Base-by-base conservation (phyloP, 1,140 invertebrate species). In the Augochlora pura region DNA sequence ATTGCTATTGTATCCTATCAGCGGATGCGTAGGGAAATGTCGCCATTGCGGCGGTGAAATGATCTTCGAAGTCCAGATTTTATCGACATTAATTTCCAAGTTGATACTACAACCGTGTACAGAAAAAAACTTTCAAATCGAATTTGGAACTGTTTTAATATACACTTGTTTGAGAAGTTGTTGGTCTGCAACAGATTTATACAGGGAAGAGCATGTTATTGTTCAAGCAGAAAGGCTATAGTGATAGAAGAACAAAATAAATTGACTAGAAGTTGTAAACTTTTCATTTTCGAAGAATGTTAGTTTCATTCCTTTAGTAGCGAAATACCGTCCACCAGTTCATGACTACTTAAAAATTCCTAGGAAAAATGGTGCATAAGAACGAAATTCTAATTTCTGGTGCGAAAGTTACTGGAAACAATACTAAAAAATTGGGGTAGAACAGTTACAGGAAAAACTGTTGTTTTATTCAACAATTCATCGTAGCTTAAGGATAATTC, bases 151-250 rank as follows among this genome's bases (percentile, higher is more conserved):
- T 42, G 95, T 97, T 12, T 91, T 97, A 46, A 91, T 98, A 25
- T 98, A 96, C 86, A 97, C 97, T 3, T 98, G 97, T 89, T 90
- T 94, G n/a, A 94, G 94, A 84, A 97, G 96, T 90, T 98, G 97
- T 90, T 98, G 97, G 97, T 94, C 95, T 63, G 91, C 94, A 7
- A 94, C 94, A 14, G 96, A 96, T 84, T 94, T 92, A 39, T 94
- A 94, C 80, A 94, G 95, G 76, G 94, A 95, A 82, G 97, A 98
- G 92, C 93, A 94, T 77, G 94, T 97, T 57, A 90, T 97, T 81
- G 95, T 98, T 84, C 97, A 97, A 93, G 94, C 94, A 10, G 97
- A 98, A 92, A 93, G 88, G 85, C 90, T 92, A 82, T 91, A 92
- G 82, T 89, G 71, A 81, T 79, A 76, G 54, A 67, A 84, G 39